Base-by-base conservation (phyloP, 1,140 invertebrate genomes). In the Monochamus saltuarius region DNA sequence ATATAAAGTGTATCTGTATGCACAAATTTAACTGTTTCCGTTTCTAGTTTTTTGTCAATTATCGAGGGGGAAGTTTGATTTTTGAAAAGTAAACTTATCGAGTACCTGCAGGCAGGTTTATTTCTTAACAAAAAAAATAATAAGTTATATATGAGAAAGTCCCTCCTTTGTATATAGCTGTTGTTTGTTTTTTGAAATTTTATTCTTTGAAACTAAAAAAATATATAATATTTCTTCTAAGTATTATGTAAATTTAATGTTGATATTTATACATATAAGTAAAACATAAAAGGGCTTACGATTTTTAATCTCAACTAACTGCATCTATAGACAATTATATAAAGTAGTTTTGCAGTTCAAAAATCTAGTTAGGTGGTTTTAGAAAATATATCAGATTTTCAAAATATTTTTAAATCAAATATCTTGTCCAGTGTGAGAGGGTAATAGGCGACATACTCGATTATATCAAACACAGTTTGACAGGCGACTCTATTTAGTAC, bases 101-200 rank as follows among this genome's bases (percentile, higher is more conserved):
- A 59, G 69, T 71, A 71, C 69, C 69, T 71, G 67, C 65, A 61
- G 69, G 67, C 66, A 66, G 66, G 69, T 63, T 52, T 55, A 53
- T 52, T 42, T 58, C 56, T 34, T 49, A 59, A n/a, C n/a, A 29
- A 59, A 63, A 62, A 35, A 58, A 14, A 36, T 53, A 40, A 36
- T 53, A 35, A 45, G 22, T 29, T 29, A 29, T 29, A 19, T 4
- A 52, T 40, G 13, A 57, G 19, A 67, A 63, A 62, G 54, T 63
- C 68, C 68, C 68, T 69, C 66, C 67, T 67, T 52, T 70, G 67
- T 70, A 69, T 59, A 70, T 69, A 70, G 61, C 60, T 66, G 67
- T 70, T 70, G 59, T 69, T 69, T 67, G 57, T 62, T 69, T 68
- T 68, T 51, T 62, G 52, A 68, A 60, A 70, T 64, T 68, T 69